Evolutionary conservation across 2,113 vertebrate genomes (phyloP).

Genomic region (Cyphomyrus plagiostoma): DNA sequence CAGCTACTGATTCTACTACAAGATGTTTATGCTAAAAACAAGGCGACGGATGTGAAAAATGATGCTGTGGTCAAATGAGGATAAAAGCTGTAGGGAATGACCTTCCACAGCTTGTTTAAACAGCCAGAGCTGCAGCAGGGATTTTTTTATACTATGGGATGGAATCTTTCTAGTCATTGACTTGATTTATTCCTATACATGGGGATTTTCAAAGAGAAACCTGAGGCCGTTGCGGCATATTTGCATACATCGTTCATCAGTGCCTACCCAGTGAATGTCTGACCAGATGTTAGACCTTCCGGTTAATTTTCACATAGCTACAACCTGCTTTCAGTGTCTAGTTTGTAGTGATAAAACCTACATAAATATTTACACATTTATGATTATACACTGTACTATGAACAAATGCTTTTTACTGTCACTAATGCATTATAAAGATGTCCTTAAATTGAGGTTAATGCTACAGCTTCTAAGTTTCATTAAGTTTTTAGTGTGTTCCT

Average conservation of each 20-base stretch:
- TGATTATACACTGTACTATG: not conserved
- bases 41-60: not conserved
- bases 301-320: not conserved
- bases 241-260: not conserved
- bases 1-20: not conserved
- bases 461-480: not conserved
- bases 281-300: not conserved
- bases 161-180: not conserved
- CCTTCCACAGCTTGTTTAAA: not conserved
- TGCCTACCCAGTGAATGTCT: not conserved
- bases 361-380: conserved; percentile 4
- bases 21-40: not conserved
- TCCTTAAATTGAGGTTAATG: not conserved
- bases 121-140: not conserved
- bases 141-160: not conserved
- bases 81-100: not conserved
- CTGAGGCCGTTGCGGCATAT: not conserved
- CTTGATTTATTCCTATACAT: conserved; percentile 5
- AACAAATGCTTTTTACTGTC: not conserved
- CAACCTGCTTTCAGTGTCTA: not conserved
- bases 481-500: not conserved
- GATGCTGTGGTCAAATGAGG: not conserved
- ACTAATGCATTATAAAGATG: not conserved
- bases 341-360: not conserved
- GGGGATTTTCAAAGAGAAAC: not conserved